Conservation (phyloP, 2,113 vertebrate genomes). For the Sterna hirundo region DNA sequence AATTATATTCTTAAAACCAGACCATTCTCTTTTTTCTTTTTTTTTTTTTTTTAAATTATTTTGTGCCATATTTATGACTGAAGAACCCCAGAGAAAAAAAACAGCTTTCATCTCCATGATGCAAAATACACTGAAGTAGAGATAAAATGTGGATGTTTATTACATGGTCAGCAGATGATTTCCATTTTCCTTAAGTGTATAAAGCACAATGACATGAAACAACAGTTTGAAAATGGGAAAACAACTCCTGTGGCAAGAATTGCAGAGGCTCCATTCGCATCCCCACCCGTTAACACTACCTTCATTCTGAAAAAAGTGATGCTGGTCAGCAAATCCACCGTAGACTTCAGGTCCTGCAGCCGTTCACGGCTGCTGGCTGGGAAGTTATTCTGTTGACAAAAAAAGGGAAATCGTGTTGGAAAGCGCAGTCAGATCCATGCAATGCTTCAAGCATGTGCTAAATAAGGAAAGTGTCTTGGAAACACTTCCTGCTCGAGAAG, state of each 20-base stretch:
- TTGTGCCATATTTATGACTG: not conserved
- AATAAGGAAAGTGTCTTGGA: constrained; percentile 42
- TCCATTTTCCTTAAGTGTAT: not conserved
- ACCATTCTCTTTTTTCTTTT: not conserved
- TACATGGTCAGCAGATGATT: not conserved
- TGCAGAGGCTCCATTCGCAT: not conserved
- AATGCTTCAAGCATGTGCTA: not conserved
- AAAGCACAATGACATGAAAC: not conserved
- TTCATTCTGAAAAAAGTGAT: constrained; percentile 99
- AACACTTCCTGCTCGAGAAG: constrained; percentile 4
- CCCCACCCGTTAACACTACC: constrained; percentile 70
- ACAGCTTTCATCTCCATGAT: not conserved
- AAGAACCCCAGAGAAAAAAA: not conserved
- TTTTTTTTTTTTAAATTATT: not conserved
- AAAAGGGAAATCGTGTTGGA: constrained; percentile 44
- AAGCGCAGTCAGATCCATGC: constrained; percentile 6
- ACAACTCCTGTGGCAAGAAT: not conserved
- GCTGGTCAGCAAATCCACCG: constrained; percentile 96
- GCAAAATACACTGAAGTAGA: not conserved
- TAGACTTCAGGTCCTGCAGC: constrained; percentile 95
- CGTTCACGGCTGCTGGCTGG: constrained; percentile 93
- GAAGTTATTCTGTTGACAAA: constrained; percentile 89
- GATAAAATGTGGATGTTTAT: not conserved
- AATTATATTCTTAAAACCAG: not conserved
- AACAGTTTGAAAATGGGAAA: not conserved